Percentiles rank a stretch among this genome's conserved stretches.
Evolutionary conservation across 1,140 invertebrate species (phyloP).

Genomic region (Macrosteles quadrilineatus): DNA sequence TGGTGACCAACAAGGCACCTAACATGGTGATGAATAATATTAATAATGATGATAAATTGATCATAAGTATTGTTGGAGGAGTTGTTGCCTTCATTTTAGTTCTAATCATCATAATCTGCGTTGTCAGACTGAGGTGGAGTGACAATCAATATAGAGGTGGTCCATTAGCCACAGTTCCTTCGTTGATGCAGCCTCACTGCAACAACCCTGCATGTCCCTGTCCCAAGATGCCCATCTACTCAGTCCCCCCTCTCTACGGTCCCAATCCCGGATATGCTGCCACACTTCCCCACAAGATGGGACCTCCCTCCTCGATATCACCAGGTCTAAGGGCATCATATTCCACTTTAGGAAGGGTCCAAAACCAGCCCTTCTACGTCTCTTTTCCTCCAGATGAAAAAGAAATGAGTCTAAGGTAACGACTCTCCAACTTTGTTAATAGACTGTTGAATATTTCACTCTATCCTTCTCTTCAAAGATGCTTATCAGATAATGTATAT

Average conservation of each 20-base stretch:
- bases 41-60: constrained; percentile 85
- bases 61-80: constrained; percentile 88
- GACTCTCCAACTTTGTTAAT: no score
- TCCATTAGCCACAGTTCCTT: constrained; percentile 60
- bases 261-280: constrained; percentile 41
- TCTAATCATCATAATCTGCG: constrained; percentile 84
- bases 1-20: constrained; percentile 52
- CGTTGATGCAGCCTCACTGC: constrained; percentile 49
- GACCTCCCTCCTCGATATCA: constrained; percentile 41
- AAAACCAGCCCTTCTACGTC: constrained; percentile 42
- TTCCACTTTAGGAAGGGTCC: constrained; percentile 43
- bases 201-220: constrained; percentile 43
- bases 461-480: no score
- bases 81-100: constrained; percentile 89
- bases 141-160: constrained; percentile 67
- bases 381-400: constrained; percentile 40
- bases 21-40: constrained; percentile 53
- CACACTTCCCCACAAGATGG: constrained; percentile 44
- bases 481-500: no score
- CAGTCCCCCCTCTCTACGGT: constrained; percentile 36
- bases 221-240: constrained; percentile 35
- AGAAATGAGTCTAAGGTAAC: constrained; percentile 33
- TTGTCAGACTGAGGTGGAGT: constrained; percentile 66
- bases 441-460: no score
- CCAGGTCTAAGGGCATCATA: constrained; percentile 42